A percentile compares a stretch with the other conserved stretches of the same genome.
Conservation (phyloP, 30 jellyfish, hydroid and myxozoan species). For the Aurelia sp. region DNA sequence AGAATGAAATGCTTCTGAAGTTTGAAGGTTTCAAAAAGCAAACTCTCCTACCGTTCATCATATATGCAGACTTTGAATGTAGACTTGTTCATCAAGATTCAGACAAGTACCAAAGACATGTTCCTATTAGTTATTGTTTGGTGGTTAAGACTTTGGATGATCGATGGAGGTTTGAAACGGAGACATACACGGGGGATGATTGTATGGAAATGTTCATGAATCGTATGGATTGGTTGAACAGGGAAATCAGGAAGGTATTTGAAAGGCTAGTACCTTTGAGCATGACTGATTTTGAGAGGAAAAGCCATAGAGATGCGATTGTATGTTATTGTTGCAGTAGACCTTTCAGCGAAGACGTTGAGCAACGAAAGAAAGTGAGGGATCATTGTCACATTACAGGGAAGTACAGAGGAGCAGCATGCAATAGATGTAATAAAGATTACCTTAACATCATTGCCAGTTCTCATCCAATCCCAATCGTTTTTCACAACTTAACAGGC, state of each 20-base stretch:
- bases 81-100: neutral
- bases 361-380: neutral
- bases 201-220: neutral
- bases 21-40: neutral
- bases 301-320: neutral
- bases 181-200: neutral
- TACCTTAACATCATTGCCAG: too few relatives aligned
- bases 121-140: neutral
- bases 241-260: neutral
- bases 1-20: neutral
- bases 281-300: neutral
- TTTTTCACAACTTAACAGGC: conserved; percentile 32
- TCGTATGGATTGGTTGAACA: neutral
- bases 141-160: neutral
- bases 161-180: neutral
- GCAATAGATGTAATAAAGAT: too few relatives aligned
- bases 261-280: neutral
- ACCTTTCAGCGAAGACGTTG: neutral
- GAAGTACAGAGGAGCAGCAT: conserved; percentile 15
- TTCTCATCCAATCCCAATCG: conserved; percentile 4
- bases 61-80: conserved; percentile 17
- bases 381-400: conserved; percentile 46
- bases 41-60: neutral
- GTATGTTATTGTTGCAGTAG: conserved; percentile 11
- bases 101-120: neutral